Percentiles rank a stretch among this genome's conserved stretches.
Evolutionary conservation across 2,797 vertebrate genomes (phyloP).

Genomic region (Myotis vivesi): DNA sequence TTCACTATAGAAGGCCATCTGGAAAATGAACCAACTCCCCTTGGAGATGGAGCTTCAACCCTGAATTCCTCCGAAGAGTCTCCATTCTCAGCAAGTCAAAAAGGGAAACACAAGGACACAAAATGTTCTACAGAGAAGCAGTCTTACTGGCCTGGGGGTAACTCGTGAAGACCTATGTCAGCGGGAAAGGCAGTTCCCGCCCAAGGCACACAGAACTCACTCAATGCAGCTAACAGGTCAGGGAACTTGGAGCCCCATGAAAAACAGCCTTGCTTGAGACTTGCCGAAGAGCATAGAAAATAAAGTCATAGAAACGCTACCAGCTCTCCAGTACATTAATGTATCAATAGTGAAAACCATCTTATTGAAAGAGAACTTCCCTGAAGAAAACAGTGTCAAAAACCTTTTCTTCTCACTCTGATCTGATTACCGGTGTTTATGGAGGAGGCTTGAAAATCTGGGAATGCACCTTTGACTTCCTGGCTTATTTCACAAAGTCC

Average conservation of each 20-base stretch:
- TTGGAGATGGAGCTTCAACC: background rate
- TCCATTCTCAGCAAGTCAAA: background rate
- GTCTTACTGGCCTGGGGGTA: background rate
- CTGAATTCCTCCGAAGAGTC: constrained; percentile 31
- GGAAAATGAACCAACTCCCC: background rate
- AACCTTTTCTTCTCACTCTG: constrained; percentile 88
- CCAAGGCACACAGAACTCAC: background rate
- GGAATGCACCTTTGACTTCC: constrained; percentile 97
- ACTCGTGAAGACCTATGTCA: background rate
- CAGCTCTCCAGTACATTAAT: constrained; percentile 34
- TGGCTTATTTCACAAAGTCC: constrained; percentile 88
- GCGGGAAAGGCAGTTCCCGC: background rate
- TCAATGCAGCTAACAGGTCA: background rate
- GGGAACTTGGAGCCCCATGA: background rate
- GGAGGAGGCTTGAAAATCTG: constrained; percentile 98
- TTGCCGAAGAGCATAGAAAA: constrained; percentile 83
- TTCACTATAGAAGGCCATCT: constrained; percentile 77
- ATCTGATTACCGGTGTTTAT: constrained; percentile 95
- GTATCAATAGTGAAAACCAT: constrained; percentile 65
- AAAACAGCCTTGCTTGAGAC: constrained; percentile 38
- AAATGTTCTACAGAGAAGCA: constrained; percentile 33
- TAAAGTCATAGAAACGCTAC: constrained; percentile 73
- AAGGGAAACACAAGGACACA: constrained; percentile 7
- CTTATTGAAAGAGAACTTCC: background rate
- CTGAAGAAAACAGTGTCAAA: constrained; percentile 86